phyloP scores from a whole-genome alignment of 2,113 vertebrate genomes.

The Engraulis encrasicolus region DNA sequence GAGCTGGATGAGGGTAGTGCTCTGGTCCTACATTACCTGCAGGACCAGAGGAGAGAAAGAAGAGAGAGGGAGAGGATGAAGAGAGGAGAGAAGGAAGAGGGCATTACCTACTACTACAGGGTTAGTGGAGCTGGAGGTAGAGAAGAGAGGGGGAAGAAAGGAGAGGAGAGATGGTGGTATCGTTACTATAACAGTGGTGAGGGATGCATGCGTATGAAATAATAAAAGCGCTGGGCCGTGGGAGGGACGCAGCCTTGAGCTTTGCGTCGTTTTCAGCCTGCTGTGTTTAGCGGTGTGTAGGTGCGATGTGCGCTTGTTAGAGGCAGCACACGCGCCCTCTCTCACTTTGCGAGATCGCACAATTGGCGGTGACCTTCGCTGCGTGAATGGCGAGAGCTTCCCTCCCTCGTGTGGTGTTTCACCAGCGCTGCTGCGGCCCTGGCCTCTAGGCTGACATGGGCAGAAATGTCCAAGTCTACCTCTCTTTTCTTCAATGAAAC shows the following conservation, averaged over 20 bases:
- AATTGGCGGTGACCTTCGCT: no score
- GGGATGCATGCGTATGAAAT: not conserved
- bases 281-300: not conserved
- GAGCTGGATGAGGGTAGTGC: no score
- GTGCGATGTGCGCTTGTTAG: no score
- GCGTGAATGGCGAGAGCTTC: no score
- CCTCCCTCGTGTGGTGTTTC: not conserved
- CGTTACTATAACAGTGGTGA: no score
- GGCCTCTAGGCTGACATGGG: not conserved
- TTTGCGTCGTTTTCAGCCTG: not conserved
- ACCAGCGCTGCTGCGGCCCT: not conserved
- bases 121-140: not conserved
- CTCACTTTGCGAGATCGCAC: no score
- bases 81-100: no score
- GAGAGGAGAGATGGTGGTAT: no score
- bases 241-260: not conserved
- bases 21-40: no score
- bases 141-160: not conserved
- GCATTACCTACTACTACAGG: no score
- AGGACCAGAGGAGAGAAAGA: not conserved
- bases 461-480: not conserved
- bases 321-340: no score
- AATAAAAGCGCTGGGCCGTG: not conserved
- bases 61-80: not conserved
- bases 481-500: not conserved